These are phyloP conservation scores for Phataginus tricuspis DNA, from an alignment of 2,797 vertebrate genomes.

Conservation along the genomic window DNA sequence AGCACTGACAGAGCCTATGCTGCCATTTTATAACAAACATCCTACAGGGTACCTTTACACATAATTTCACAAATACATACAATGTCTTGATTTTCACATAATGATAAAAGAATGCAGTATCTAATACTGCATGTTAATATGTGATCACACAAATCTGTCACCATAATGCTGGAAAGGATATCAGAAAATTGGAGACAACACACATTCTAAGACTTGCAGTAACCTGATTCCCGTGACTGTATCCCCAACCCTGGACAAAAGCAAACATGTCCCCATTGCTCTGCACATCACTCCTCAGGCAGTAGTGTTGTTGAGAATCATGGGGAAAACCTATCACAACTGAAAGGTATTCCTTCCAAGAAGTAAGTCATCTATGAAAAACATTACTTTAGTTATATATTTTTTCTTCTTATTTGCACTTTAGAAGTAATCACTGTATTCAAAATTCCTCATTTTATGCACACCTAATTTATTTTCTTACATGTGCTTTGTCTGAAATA, in stretches of 20 bases:
- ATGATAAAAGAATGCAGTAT: background rate
- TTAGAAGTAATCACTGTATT: slow-evolving; percentile 6
- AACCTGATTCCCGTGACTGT: background rate
- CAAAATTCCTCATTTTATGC: background rate
- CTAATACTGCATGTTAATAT: background rate
- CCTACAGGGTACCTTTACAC: background rate
- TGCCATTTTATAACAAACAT: background rate
- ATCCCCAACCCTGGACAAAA: background rate
- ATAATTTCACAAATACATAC: background rate
- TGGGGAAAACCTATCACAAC: background rate
- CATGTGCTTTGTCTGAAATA: background rate
- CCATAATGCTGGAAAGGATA: no score
- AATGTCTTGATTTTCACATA: background rate
- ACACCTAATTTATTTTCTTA: background rate
- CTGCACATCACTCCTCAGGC: background rate
- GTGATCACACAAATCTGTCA: background rate
- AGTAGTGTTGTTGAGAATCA: background rate
- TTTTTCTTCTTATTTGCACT: background rate
- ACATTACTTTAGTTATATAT: background rate
- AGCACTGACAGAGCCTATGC: background rate
- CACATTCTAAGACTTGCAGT: background rate
- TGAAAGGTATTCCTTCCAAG: background rate
- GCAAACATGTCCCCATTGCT: accelerated
- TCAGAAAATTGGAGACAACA: background rate
- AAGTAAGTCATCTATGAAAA: background rate